Conservation (phyloP, 2,113 vertebrate genomes). For the Paramisgurnus dabryanus region DNA sequence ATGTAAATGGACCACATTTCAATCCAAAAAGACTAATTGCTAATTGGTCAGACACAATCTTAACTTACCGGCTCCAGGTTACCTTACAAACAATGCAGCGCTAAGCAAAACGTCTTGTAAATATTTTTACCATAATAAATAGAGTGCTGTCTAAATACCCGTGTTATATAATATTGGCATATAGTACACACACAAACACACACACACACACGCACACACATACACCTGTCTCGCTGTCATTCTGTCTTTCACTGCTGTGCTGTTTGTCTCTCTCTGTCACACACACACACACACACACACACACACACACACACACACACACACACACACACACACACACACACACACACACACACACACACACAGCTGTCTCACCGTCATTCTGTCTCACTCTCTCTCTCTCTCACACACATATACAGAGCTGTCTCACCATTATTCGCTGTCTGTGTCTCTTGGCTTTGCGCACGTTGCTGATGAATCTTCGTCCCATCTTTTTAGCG, state of each 20-base stretch:
- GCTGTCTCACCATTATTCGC: conserved; percentile 69
- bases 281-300: background rate
- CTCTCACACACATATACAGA: conserved; percentile 16
- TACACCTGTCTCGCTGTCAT: background rate
- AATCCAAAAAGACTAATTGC: no score
- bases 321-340: conserved; percentile 24
- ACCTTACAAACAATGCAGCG: conserved; percentile 27
- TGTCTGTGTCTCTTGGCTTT: conserved; percentile 75
- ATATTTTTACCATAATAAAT: conserved; percentile 1
- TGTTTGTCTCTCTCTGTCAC: background rate
- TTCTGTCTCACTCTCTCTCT: background rate
- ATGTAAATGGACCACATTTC: no score
- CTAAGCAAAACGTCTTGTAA: background rate
- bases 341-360: conserved; percentile 27
- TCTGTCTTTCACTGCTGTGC: no score
- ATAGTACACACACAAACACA: background rate
- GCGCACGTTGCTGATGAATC: conserved; percentile 78
- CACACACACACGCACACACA: conserved; percentile 17
- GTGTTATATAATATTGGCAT: no score
- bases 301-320: conserved; percentile 2
- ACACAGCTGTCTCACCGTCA: background rate
- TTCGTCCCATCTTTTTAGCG: conserved; percentile 76
- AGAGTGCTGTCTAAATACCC: background rate
- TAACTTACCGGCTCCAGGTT: background rate
- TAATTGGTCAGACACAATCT: no score